Evolutionary conservation across 2,888 invertebrate species (phyloP).

Genomic region (Orchestes rusci): DNA sequence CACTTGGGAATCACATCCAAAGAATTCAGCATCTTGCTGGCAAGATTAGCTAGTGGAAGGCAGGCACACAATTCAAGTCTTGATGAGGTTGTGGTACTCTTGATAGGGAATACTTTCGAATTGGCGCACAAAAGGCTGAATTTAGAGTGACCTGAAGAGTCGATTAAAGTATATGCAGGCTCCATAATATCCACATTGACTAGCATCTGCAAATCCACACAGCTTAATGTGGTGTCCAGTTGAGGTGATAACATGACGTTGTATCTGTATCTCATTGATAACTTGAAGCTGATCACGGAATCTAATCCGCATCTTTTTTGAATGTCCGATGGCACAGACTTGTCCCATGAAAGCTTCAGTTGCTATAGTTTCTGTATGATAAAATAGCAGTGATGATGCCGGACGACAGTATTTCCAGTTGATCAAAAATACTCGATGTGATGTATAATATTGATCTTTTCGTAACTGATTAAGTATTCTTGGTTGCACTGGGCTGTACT

Average conservation of each 20-base stretch:
- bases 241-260: neutral
- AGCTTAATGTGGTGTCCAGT: neutral
- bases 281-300: neutral
- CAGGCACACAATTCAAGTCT: neutral
- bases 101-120: neutral
- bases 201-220: neutral
- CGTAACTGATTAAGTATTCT: neutral
- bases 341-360: conserved; percentile 12
- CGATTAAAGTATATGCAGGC: neutral
- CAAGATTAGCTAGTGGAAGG: conserved; percentile 1
- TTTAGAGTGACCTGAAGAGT: neutral
- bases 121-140: neutral
- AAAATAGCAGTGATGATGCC: conserved; percentile 5
- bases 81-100: neutral
- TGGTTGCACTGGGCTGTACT: neutral
- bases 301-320: neutral
- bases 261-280: neutral
- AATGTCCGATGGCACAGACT: conserved; percentile 10
- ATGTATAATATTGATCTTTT: neutral
- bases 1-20: conserved; percentile 6
- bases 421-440: conserved; percentile 15
- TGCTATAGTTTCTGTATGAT: conserved; percentile 14
- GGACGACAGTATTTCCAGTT: conserved; percentile 7
- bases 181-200: neutral
- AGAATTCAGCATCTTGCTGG: conserved; percentile 7